Evolutionary conservation across 2,113 vertebrate species (phyloP), one percentile per base, ranked within the genome.

Genomic region (Melanostigma gelatinosum): DNA sequence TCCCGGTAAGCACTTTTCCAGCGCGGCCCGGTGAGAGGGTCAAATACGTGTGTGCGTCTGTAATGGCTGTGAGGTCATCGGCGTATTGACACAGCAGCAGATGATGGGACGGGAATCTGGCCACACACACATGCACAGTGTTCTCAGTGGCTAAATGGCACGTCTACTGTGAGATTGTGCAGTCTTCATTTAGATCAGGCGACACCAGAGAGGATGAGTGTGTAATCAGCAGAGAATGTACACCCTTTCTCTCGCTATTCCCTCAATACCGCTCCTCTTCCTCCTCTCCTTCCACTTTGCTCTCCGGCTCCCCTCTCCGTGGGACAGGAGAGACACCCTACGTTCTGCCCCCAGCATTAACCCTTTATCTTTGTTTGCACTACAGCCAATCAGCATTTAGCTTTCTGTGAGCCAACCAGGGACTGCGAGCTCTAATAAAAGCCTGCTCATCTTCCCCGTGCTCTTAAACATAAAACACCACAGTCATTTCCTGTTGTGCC

Each of bases 171-270:
- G 90, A 82, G 75, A 77, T 67, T 75, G 55, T 42, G 62, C 63
- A 62, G 63, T 80, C 61, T 84, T 16, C 2, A 94, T 91, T 94
- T 90, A 90, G 75, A 90, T 90, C 85, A 89, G 90, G 74, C 76
- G 40, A 87, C 90, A 88, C 77, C 84, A 93, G 75, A 82, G 85
- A 86, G 77, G 57, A 40, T 85, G 40, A 83, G 85, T 66, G 84
- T 79, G 85, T 88, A 87, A 85, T 83, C 82, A 92, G 86, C 83
- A 91, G 72, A 52, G 52, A 66, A 88, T 83, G 88, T 87, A 75
- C 88, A 81, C 36, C 74, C 81, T 83, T 77, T 75, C 27, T 75
- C 18, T 57, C 61, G 20, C 38, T 79, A 55, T 44, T 83, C 20
- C 46, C 48, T 38, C 15, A 58, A 20, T 46, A 52, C 13, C 65